phyloP scores from a whole-genome alignment of 2,113 vertebrate species.

The Mus spicilegus region DNA sequence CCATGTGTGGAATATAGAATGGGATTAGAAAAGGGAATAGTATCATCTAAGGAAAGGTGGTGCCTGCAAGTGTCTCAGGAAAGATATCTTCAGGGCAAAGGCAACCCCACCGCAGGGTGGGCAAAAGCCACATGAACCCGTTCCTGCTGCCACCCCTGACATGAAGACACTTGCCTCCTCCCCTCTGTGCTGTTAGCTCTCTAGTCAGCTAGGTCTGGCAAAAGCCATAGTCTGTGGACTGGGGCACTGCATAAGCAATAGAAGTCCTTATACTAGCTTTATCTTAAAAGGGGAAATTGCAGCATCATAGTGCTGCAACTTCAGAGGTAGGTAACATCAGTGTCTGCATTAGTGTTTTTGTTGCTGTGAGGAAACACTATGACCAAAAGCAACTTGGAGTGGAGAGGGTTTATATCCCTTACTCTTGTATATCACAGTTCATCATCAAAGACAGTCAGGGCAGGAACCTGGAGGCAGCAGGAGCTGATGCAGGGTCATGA shows the following conservation, averaged over 20 bases:
- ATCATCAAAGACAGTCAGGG: background rate
- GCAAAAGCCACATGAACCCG: background rate
- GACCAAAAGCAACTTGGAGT: background rate
- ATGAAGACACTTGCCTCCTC: background rate
- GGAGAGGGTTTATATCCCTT: background rate
- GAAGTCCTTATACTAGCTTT: background rate
- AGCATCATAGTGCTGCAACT: background rate
- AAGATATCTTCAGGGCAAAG: background rate
- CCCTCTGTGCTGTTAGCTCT: background rate
- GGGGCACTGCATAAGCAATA: background rate
- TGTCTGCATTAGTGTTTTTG: background rate
- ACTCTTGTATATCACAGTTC: background rate
- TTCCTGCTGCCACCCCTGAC: background rate
- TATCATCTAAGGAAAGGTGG: background rate
- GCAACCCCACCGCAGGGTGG: fast-evolving
- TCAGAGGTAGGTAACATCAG: background rate
- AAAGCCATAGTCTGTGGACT: background rate
- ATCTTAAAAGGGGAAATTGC: background rate
- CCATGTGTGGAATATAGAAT: background rate
- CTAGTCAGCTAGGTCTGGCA: background rate
- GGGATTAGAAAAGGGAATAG: conserved; percentile 34
- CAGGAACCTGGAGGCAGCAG: background rate
- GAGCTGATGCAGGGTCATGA: background rate
- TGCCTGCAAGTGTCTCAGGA: background rate
- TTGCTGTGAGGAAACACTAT: background rate